Percentiles rank a stretch among this genome's conserved stretches.
These are phyloP conservation scores for Neotragus moschatus DNA, from an alignment of 2,113 vertebrate genomes.

Conservation along the genomic window DNA sequence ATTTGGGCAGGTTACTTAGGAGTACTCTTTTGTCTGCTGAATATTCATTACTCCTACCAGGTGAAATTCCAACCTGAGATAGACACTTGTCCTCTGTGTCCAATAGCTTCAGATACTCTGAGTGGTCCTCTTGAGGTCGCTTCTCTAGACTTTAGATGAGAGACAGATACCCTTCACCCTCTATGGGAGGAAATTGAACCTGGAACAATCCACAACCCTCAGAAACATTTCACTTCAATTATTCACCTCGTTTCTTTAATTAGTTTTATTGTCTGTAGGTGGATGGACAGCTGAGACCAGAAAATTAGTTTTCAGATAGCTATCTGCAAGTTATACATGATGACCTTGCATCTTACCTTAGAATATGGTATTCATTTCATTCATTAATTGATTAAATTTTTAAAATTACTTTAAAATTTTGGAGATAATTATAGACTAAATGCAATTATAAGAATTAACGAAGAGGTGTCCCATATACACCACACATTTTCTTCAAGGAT, in stretches of 20 bases:
- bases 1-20: background rate
- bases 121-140: background rate
- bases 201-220: background rate
- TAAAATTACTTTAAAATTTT: background rate
- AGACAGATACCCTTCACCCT: background rate
- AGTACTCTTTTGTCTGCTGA: background rate
- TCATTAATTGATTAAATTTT: background rate
- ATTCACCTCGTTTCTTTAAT: background rate
- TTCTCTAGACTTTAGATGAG: background rate
- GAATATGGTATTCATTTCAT: background rate
- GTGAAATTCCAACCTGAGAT: background rate
- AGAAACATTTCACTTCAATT: background rate
- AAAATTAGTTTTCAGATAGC: background rate
- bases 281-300: background rate
- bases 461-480: background rate
- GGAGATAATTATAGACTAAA: background rate
- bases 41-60: background rate
- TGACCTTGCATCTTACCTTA: background rate
- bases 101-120: background rate
- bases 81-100: background rate
- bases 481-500: background rate
- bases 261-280: background rate
- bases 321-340: background rate
- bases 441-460: background rate
- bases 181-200: background rate